Evolutionary conservation across 1,140 invertebrate species (phyloP).

Genomic region (Orchesella cincta): DNA sequence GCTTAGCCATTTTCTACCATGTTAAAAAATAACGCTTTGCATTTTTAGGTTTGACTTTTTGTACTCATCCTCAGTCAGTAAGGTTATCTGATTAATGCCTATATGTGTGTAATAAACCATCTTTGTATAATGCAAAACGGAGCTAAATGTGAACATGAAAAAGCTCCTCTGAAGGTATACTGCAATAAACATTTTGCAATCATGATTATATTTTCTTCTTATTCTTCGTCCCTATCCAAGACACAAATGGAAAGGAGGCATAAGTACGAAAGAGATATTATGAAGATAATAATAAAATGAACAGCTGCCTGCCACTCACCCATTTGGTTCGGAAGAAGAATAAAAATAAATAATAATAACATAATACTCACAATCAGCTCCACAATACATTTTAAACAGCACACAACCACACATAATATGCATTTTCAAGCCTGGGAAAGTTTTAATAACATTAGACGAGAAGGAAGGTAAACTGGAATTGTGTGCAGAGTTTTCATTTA

Average conservation of each 20-base stretch:
- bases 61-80: neutral
- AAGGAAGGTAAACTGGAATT: constrained; percentile 14
- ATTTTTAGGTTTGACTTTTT: neutral
- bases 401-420: neutral
- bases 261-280: neutral
- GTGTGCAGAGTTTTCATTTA: neutral
- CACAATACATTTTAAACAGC: neutral
- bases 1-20: neutral
- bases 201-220: no score
- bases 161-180: no score
- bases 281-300: neutral
- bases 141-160: no score
- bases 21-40: neutral
- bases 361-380: neutral
- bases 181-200: no score
- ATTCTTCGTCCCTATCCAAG: no score
- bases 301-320: no score
- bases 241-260: neutral
- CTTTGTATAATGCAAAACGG: no score
- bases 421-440: neutral
- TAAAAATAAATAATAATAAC: neutral
- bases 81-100: neutral
- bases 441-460: neutral
- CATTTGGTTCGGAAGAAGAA: no score
- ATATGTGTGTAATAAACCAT: neutral